Percentiles rank a stretch among this genome's conserved stretches.
phyloP scores from a whole-genome alignment of 2,113 vertebrate species.

The Cynoglossus semilaevis region DNA sequence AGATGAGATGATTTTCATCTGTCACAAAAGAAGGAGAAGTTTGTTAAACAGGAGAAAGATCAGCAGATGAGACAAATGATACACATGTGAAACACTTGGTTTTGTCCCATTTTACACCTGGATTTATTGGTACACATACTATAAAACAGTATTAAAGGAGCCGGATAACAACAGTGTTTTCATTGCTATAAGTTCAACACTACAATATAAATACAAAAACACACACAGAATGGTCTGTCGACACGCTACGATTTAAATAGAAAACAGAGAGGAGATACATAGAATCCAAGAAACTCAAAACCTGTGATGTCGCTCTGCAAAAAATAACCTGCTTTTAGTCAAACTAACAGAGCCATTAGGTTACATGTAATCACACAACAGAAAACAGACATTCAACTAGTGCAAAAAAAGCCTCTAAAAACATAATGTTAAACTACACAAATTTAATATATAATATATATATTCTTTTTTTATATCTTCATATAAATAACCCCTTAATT shows the following conservation, averaged over 20 bases:
- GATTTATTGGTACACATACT: conserved; percentile 84
- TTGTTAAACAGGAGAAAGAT: no score
- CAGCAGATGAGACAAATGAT: no score
- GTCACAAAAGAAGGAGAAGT: no score
- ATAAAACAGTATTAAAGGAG: conserved; percentile 89
- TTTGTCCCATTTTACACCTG: conserved; percentile 70
- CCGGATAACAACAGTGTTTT: conserved; percentile 78
- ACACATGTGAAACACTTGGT: conserved; percentile 12
- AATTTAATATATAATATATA: conserved; percentile 77
- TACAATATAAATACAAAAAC: conserved; percentile 84
- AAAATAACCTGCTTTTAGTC: conserved; percentile 75
- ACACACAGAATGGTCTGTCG: conserved; percentile 73
- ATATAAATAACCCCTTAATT: conserved; percentile 83
- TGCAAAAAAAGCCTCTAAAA: conserved; percentile 82
- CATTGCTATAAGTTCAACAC: conserved; percentile 81
- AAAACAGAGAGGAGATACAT: conserved; percentile 67
- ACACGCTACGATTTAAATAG: conserved; percentile 76
- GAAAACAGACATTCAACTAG: conserved; percentile 79
- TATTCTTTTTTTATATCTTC: conserved; percentile 73
- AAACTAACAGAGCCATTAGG: conserved; percentile 71
- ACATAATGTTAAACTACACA: conserved; percentile 75
- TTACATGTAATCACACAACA: conserved; percentile 74
- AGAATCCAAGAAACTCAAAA: conserved; percentile 68
- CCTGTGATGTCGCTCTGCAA: conserved; percentile 72
- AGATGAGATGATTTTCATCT: no score